These are phyloP conservation scores for Hippocampus barbouri DNA, from an alignment of 2,113 vertebrate genomes.

Conservation along the genomic window DNA sequence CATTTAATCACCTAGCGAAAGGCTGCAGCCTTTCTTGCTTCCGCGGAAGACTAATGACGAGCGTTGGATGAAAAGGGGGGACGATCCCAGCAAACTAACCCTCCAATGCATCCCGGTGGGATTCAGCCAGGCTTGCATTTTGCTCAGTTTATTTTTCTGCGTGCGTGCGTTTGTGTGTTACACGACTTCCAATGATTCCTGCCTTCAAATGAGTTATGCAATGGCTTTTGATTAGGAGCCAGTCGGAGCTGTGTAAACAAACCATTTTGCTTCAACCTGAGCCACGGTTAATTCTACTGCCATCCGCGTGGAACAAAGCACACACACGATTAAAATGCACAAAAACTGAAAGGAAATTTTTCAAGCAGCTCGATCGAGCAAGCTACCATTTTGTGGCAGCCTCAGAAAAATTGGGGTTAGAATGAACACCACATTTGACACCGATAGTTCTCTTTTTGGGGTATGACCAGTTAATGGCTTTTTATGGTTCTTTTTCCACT, in stretches of 20 bases:
- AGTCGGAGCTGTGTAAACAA: not conserved
- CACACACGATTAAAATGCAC: slow-evolving; percentile 1
- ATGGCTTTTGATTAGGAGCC: not conserved
- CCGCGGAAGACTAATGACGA: slow-evolving; percentile 62
- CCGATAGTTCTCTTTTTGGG: not conserved
- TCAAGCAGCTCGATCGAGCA: not conserved
- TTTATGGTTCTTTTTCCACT: too few relatives aligned
- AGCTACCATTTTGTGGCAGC: not conserved
- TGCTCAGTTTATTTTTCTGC: not conserved
- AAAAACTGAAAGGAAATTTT: not conserved
- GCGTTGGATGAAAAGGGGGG: slow-evolving; percentile 29
- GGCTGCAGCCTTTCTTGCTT: slow-evolving; percentile 40
- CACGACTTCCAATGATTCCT: not conserved
- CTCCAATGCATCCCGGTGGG: not conserved
- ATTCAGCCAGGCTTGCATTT: not conserved
- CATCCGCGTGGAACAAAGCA: slow-evolving; percentile 1
- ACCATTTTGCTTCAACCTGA: not conserved
- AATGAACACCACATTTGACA: not conserved
- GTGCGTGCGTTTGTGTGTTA: not conserved
- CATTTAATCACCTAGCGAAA: slow-evolving; percentile 61
- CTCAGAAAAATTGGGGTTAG: not conserved
- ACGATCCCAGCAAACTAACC: not conserved
- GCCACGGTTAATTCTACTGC: not conserved
- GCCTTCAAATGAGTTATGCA: not conserved
- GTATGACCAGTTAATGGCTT: too few relatives aligned